Percentiles rank a stretch among this genome's conserved stretches.
Conservation (phyloP, 2,113 vertebrate species). For the Perca flavescens region DNA sequence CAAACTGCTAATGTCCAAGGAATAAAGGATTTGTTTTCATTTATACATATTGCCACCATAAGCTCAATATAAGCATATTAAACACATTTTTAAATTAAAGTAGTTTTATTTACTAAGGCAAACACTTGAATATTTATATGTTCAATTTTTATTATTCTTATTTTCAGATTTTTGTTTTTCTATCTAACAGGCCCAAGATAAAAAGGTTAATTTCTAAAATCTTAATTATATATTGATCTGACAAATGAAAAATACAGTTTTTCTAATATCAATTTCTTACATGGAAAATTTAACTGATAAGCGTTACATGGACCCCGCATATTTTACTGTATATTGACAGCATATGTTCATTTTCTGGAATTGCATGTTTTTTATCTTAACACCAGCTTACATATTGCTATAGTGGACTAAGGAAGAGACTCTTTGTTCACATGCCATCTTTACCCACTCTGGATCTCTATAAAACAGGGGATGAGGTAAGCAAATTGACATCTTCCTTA, state of each 20-base stretch:
- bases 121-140: not conserved
- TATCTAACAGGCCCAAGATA: not conserved
- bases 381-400: constrained; percentile 93
- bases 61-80: not conserved
- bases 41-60: not conserved
- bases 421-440: constrained; percentile 96
- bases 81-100: not conserved
- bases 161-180: not conserved
- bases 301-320: not conserved
- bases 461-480: constrained; percentile 95
- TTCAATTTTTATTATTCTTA: not conserved
- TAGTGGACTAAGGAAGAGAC: constrained; percentile 97
- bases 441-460: constrained; percentile 95
- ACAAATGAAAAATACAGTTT: not conserved
- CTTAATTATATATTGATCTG: not conserved
- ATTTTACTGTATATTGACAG: not conserved
- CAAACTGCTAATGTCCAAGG: not conserved
- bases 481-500: constrained; percentile 28
- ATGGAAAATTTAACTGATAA: not conserved
- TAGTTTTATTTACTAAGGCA: not conserved
- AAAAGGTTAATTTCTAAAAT: not conserved
- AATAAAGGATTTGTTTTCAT: not conserved
- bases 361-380: constrained; percentile 85
- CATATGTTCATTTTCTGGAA: not conserved
- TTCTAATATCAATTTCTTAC: no score